Percentiles rank a stretch among this genome's conserved stretches.
phyloP scores from a whole-genome alignment of 1,140 invertebrate genomes.

The Hyles euphorbiae region DNA sequence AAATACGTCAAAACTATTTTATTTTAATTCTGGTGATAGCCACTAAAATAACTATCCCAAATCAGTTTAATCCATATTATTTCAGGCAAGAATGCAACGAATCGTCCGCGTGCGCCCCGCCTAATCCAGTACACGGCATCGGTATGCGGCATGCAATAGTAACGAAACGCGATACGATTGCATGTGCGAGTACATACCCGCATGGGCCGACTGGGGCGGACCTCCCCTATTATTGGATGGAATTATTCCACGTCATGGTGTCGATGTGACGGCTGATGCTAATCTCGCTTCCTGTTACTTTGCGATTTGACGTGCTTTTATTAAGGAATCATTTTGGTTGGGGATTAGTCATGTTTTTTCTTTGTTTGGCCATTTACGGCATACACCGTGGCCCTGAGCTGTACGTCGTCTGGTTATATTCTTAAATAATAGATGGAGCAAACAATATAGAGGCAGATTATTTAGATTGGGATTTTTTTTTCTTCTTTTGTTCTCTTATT shows the following conservation, averaged over 20 bases:
- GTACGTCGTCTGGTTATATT: too few species aligned
- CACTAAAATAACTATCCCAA: conserved; percentile 1
- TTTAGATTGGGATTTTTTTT: too few species aligned
- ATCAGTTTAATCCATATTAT: neutral
- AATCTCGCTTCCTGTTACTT: conserved; percentile 55
- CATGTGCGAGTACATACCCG: conserved; percentile 59
- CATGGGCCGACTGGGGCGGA: conserved; percentile 37
- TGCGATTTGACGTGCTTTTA: conserved; percentile 8
- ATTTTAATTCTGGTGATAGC: too few species aligned
- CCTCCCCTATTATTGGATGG: conserved; percentile 49
- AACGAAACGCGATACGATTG: conserved; percentile 40
- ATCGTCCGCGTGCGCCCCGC: conserved; percentile 9
- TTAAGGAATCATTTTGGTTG: neutral
- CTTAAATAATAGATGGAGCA: too few species aligned
- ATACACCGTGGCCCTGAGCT: too few species aligned
- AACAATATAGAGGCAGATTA: too few species aligned
- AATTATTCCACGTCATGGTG: conserved; percentile 51
- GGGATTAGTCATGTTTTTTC: too few species aligned
- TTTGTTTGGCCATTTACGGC: too few species aligned
- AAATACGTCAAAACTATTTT: too few species aligned
- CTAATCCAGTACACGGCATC: conserved; percentile 26
- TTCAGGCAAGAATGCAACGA: too few species aligned
- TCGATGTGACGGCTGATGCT: conserved; percentile 46
- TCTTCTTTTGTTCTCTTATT: too few species aligned
- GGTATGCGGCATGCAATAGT: conserved; percentile 44